Conservation (phyloP, 2,113 vertebrate species). For the Gnathonemus echidnorhynchus region DNA sequence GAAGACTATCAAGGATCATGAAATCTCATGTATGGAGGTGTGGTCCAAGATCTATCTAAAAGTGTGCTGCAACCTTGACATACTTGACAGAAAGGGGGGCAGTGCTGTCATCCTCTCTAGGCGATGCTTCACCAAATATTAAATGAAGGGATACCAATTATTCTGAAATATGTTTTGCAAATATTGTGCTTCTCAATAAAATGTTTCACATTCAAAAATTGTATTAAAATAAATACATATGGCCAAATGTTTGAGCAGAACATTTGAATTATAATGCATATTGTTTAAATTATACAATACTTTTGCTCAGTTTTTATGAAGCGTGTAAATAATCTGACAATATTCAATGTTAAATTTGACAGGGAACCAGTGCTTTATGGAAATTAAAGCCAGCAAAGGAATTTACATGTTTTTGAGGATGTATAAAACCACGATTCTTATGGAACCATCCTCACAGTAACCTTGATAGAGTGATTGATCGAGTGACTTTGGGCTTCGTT, state of each 20-base stretch:
- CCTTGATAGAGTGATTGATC: background rate
- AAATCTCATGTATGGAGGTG: background rate
- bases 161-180: background rate
- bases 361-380: background rate
- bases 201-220: background rate
- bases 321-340: background rate
- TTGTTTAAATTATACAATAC: background rate
- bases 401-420: background rate
- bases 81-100: background rate
- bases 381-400: background rate
- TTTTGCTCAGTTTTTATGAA: background rate
- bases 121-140: background rate
- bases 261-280: background rate
- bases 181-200: background rate
- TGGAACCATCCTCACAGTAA: background rate
- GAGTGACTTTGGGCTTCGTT: background rate
- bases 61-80: background rate
- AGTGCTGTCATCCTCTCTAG: background rate
- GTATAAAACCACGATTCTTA: background rate
- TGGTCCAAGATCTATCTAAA: background rate
- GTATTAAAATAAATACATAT: background rate
- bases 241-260: background rate
- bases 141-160: background rate
- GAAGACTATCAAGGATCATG: background rate
- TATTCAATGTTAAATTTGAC: background rate